phyloP scores from a whole-genome alignment of 1,140 invertebrate genomes.

The Cepaea nemoralis region DNA sequence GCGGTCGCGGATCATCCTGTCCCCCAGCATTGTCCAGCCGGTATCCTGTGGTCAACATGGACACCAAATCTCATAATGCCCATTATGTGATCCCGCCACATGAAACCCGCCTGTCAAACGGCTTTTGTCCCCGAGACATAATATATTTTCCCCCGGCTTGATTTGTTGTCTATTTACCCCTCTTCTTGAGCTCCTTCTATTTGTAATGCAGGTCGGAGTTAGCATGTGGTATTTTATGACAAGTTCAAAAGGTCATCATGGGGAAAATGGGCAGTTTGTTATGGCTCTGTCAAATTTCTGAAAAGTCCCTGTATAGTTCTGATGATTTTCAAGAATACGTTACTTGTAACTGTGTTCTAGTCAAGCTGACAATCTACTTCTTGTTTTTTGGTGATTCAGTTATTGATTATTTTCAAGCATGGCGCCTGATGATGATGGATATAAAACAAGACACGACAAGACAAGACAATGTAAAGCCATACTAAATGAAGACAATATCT shows the following conservation, averaged over 20 bases:
- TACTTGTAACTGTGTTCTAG: too few relatives aligned
- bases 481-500: too few relatives aligned
- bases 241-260: constrained; percentile 1
- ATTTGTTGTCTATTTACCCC: not conserved
- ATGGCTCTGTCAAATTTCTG: too few relatives aligned
- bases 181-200: not conserved
- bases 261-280: not conserved
- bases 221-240: not conserved
- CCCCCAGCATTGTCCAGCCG: not conserved
- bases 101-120: not conserved
- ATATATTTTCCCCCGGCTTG: not conserved
- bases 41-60: not conserved
- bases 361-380: too few relatives aligned
- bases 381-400: too few relatives aligned
- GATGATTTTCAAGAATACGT: too few relatives aligned
- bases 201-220: not conserved
- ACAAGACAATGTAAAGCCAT: too few relatives aligned
- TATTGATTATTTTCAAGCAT: too few relatives aligned
- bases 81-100: not conserved
- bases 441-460: too few relatives aligned
- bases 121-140: not conserved
- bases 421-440: too few relatives aligned
- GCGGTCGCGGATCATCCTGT: not conserved
- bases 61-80: not conserved
- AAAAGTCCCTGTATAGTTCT: too few relatives aligned